Conservation (phyloP, 2,888 invertebrate genomes). For the Piscicola geometra region DNA sequence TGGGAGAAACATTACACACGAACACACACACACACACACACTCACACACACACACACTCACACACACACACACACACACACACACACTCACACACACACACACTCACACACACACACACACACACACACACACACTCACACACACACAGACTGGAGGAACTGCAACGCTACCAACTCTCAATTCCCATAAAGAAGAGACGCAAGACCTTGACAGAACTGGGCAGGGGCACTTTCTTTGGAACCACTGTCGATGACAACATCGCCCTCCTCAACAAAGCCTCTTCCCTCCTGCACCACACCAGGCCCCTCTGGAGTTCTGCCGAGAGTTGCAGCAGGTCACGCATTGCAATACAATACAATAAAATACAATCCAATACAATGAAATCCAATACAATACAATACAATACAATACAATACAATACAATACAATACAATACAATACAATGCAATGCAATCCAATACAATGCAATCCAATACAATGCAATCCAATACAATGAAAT, state of each 20-base stretch:
- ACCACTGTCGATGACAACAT: conserved; percentile 36
- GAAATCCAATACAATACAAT: no score
- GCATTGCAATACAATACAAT: no score
- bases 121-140: neutral
- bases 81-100: neutral
- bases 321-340: neutral
- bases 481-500: neutral
- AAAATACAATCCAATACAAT: no score
- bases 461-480: neutral
- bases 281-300: neutral
- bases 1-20: neutral
- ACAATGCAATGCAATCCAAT: neutral
- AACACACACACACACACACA: neutral
- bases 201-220: conserved; percentile 35
- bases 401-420: no score
- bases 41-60: neutral
- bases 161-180: conserved; percentile 32
- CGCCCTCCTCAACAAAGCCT: neutral
- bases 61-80: neutral
- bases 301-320: conserved; percentile 29
- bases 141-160: neutral
- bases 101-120: neutral
- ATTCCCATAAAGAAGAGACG: conserved; percentile 39
- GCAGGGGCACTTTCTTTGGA: conserved; percentile 37
- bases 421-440: no score